Percentiles rank a stretch among this genome's conserved stretches.
These are phyloP conservation scores for Tringa solitaria DNA, from an alignment of 2,113 vertebrate genomes.

Conservation along the genomic window DNA sequence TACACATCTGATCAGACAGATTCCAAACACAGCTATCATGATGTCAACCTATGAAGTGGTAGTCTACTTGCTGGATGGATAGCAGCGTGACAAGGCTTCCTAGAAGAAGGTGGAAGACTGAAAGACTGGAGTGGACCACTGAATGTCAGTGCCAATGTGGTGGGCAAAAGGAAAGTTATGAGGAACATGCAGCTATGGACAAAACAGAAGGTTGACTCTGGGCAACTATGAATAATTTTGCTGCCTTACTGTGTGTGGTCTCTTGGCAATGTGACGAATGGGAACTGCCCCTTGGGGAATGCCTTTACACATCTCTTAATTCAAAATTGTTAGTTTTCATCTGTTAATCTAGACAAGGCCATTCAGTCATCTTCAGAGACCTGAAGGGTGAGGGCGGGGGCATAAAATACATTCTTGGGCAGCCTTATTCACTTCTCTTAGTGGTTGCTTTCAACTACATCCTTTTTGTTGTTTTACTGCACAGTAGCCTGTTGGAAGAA, in stretches of 20 bases:
- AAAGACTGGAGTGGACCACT: constrained; percentile 77
- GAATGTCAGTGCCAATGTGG: constrained; percentile 46
- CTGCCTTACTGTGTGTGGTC: constrained; percentile 62
- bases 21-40: constrained; percentile 98
- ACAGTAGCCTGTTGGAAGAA: neutral
- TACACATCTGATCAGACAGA: constrained; percentile 95
- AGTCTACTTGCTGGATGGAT: constrained; percentile 91
- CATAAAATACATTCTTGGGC: neutral
- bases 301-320: constrained; percentile 53
- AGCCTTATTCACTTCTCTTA: neutral
- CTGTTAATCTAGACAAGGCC: neutral
- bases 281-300: constrained; percentile 39
- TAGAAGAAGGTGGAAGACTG: constrained; percentile 71
- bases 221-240: constrained; percentile 41
- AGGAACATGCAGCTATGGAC: constrained; percentile 58
- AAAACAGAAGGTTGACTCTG: constrained; percentile 47
- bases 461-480: constrained; percentile 31
- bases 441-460: constrained; percentile 34
- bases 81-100: constrained; percentile 53
- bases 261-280: constrained; percentile 42
- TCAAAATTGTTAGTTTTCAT: constrained; percentile 48
- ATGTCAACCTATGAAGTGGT: constrained; percentile 98
- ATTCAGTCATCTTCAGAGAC: constrained; percentile 30
- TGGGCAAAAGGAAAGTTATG: constrained; percentile 40
- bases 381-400: neutral